Evolutionary conservation across 1,140 invertebrate species (phyloP), one percentile per base, ranked within the genome.

Genomic region (Anastatus disparis): DNA sequence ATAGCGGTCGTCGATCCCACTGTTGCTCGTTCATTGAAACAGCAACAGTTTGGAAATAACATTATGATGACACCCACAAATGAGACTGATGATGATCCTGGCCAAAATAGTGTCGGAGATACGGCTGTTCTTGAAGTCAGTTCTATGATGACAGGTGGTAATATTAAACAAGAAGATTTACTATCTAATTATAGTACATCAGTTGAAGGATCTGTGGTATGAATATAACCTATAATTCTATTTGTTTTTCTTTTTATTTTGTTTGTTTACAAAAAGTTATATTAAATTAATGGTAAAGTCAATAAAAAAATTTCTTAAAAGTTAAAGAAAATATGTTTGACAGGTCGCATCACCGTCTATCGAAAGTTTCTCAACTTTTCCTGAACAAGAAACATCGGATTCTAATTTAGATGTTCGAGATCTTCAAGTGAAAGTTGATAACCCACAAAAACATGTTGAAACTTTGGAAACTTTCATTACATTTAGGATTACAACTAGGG

Each of bases 381-480:
- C 87, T 31, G 89, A 90, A 65, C 87, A 90, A 72, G 74, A 87
- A 42, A 77, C 85, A 29, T 87, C 87, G 2, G 88, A 90, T 71
- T 84, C 89, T 61, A 86, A 87, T 75, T 74, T 85, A 42, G 88
- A 89, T 72, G 84, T 85, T 71, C 82, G 87, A 17, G 92, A 93
- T 79, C 80, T 93, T 12, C 88, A 90, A 79, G 87, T 93, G 0
- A 87, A 89, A 82, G 91, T 93, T 20, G 92, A 93, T 73, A 92
- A 91, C 85, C 92, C 92, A n/a, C 91, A 93, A 72, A 93, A 93
- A 79, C 91, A 93, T 82, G 86, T 91, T 17, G 91, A 91, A 73
- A 91, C 91, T 0, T 86, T 93, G 73, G 92, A 93, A 80, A 92
- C 92, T 2, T 93, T 90, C 75, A 91, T 93, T 52, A 92, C 91